phyloP scores from a whole-genome alignment of 2,888 invertebrate genomes.

The Crossocerus cetratus region DNA sequence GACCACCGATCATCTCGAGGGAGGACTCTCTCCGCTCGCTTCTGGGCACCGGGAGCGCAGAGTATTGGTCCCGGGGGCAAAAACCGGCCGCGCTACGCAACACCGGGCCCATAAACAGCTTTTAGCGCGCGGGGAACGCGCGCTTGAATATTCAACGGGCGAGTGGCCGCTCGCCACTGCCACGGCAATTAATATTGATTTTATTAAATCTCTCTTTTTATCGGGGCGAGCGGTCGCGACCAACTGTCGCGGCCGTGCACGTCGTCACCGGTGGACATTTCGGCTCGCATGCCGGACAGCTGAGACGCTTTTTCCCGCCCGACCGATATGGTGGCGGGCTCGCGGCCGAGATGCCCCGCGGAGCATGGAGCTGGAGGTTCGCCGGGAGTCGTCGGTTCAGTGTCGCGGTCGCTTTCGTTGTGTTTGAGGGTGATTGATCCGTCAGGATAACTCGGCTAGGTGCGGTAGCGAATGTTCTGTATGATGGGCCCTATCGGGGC shows the following conservation, averaged over 20 bases:
- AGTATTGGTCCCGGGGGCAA: slow-evolving; percentile 42
- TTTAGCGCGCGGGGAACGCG: slow-evolving; percentile 60
- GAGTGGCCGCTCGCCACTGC: slow-evolving; percentile 51
- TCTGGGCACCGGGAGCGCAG: too few species aligned
- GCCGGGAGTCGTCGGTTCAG: too few species aligned
- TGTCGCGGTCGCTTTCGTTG: too few species aligned
- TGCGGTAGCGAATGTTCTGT: too few species aligned
- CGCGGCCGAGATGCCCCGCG: too few species aligned
- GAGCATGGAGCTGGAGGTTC: too few species aligned
- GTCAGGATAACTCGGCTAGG: too few species aligned
- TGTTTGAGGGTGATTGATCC: too few species aligned
- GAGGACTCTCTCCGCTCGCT: slow-evolving; percentile 28
- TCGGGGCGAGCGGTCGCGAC: slow-evolving; percentile 12
- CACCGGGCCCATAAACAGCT: slow-evolving; percentile 71
- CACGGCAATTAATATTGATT: slow-evolving; percentile 75
- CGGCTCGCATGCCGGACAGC: slow-evolving; percentile 26
- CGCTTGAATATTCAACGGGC: slow-evolving; percentile 74
- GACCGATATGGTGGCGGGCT: background rate
- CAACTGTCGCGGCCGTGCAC: slow-evolving; percentile 37
- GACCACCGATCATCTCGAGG: slow-evolving; percentile 62
- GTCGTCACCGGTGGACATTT: slow-evolving; percentile 11
- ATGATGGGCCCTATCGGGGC: too few species aligned
- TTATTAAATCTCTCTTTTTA: slow-evolving; percentile 72
- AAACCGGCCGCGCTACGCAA: slow-evolving; percentile 68
- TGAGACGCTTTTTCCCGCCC: slow-evolving; percentile 37